These are phyloP conservation scores for Lypha dubia DNA, from an alignment of 2,888 invertebrate genomes.

Conservation along the genomic window DNA sequence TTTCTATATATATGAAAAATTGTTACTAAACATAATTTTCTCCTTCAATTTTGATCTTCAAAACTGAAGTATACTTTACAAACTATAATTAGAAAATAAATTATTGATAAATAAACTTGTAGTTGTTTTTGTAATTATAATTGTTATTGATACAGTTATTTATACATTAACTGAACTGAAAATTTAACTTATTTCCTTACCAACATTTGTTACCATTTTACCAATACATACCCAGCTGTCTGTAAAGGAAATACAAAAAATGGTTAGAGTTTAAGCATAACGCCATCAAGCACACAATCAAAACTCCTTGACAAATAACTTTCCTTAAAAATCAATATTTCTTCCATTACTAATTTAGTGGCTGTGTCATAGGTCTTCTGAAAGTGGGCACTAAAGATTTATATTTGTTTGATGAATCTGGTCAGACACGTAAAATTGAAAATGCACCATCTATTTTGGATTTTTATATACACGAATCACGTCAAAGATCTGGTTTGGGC, in stretches of 20 bases:
- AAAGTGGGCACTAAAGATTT: constrained; percentile 96
- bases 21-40: too few species aligned
- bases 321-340: constrained; percentile 2
- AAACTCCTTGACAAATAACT: background rate
- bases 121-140: background rate
- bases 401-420: constrained; percentile 90
- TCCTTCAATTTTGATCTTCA: background rate
- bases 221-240: too few species aligned
- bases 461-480: constrained; percentile 93
- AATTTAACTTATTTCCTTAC: constrained; percentile 9
- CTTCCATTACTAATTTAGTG: constrained; percentile 84
- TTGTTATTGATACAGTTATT: constrained; percentile 1
- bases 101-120: constrained; percentile 34
- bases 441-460: constrained; percentile 95
- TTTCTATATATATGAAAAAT: too few species aligned
- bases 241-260: background rate
- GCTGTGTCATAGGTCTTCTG: constrained; percentile 91
- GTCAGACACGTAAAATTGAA: constrained; percentile 89
- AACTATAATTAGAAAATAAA: background rate
- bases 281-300: background rate
- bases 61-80: background rate
- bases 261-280: constrained; percentile 4
- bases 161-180: background rate
- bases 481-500: constrained; percentile 94
- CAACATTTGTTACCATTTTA: constrained; percentile 10